These are phyloP conservation scores for Drosophila leonis DNA, from an alignment of 2,888 invertebrate species.

Conservation along the genomic window DNA sequence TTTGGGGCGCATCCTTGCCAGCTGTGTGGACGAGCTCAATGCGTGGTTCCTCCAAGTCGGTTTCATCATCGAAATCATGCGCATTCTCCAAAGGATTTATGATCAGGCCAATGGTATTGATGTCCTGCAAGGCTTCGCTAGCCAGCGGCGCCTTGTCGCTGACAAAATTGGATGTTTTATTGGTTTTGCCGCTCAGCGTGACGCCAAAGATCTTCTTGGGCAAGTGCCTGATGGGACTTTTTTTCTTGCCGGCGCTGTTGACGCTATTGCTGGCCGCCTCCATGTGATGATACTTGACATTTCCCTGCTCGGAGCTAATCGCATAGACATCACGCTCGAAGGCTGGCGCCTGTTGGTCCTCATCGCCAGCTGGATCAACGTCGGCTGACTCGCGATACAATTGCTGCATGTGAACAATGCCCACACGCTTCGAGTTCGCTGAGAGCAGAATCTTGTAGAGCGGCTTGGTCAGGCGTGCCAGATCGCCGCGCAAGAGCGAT, in stretches of 20 bases:
- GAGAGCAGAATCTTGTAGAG: slow-evolving; percentile 91
- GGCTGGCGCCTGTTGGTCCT: slow-evolving; percentile 58
- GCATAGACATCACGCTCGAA: slow-evolving; percentile 90
- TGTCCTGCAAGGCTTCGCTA: slow-evolving; percentile 66
- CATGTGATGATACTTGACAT: slow-evolving; percentile 87
- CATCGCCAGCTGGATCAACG: slow-evolving; percentile 78
- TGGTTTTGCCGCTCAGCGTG: slow-evolving; percentile 83
- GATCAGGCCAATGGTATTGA: slow-evolving; percentile 87
- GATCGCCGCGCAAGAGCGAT: slow-evolving; percentile 90
- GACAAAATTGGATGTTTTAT: slow-evolving; percentile 85
- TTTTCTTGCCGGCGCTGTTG: slow-evolving; percentile 76
- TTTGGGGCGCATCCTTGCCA: slow-evolving; percentile 55
- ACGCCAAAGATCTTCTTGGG: slow-evolving; percentile 85
- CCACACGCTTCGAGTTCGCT: slow-evolving; percentile 92
- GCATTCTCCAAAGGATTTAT: slow-evolving; percentile 88
- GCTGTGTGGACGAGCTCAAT: slow-evolving; percentile 54
- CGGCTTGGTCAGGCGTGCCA: slow-evolving; percentile 92
- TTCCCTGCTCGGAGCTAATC: slow-evolving; percentile 93
- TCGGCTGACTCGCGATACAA: slow-evolving; percentile 86
- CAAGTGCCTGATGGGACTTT: slow-evolving; percentile 84
- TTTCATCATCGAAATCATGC: slow-evolving; percentile 83
- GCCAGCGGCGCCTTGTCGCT: slow-evolving; percentile 79
- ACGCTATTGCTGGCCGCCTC: slow-evolving; percentile 70
- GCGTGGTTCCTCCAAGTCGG: slow-evolving; percentile 75
- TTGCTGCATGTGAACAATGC: slow-evolving; percentile 91